phyloP scores from a whole-genome alignment of 2,888 invertebrate genomes.

The Rhamphomyia laevipes region DNA sequence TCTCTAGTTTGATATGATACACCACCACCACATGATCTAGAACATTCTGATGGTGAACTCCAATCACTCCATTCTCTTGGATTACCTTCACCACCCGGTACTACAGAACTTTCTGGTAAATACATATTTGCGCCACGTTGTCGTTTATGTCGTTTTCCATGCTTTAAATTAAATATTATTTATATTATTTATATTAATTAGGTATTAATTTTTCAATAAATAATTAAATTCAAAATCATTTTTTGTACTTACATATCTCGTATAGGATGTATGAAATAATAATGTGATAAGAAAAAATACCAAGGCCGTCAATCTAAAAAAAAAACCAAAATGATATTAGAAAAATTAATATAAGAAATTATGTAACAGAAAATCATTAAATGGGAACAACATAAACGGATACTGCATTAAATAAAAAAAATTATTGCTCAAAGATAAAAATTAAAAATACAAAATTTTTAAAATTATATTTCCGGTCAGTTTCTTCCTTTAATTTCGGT shows the following conservation, averaged over 20 bases:
- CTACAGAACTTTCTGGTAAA: conserved; percentile 58
- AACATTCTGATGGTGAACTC: conserved; percentile 74
- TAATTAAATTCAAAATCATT: background rate
- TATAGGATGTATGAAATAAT: conserved; percentile 41
- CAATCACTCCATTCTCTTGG: conserved; percentile 68
- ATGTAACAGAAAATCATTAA: no score
- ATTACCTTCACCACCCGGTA: conserved; percentile 55
- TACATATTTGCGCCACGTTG: conserved; percentile 63
- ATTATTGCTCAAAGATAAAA: no score
- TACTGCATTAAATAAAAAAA: no score
- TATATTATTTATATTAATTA: background rate
- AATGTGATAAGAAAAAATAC: conserved; percentile 44
- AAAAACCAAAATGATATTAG: conserved; percentile 21
- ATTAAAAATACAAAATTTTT: no score
- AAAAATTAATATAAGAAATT: background rate
- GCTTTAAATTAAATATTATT: conserved; percentile 31
- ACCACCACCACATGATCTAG: conserved; percentile 86
- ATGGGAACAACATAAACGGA: no score
- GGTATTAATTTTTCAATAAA: background rate
- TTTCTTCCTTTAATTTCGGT: no score
- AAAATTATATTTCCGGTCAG: no score
- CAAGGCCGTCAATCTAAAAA: conserved; percentile 52
- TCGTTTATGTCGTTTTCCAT: conserved; percentile 62
- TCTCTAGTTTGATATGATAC: conserved; percentile 74
- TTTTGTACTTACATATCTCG: conserved; percentile 49